These are phyloP conservation scores for Aptenodytes forsteri DNA, from an alignment of 2,113 vertebrate species.

Conservation along the genomic window DNA sequence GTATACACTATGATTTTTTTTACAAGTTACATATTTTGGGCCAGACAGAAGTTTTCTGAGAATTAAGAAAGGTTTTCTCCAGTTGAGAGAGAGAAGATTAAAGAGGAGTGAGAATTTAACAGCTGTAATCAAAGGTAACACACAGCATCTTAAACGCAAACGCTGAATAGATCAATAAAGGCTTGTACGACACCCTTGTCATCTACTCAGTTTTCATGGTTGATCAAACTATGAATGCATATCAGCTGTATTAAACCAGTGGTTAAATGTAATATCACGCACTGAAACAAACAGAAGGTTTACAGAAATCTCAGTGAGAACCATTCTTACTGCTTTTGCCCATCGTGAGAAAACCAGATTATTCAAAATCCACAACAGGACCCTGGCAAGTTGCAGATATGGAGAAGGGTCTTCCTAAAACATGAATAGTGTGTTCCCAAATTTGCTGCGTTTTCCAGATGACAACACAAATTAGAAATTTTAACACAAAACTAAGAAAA, in stretches of 20 bases:
- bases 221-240: not conserved
- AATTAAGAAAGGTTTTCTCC: conserved; percentile 12
- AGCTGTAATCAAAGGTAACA: not conserved
- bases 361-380: not conserved
- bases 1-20: conserved; percentile 44
- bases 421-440: not conserved
- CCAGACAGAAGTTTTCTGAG: not conserved
- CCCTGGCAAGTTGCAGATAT: not conserved
- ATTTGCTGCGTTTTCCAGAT: not conserved
- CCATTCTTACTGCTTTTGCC: not conserved
- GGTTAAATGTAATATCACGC: not conserved
- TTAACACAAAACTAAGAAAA: not conserved
- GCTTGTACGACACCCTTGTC: not conserved
- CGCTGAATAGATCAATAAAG: not conserved
- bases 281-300: not conserved
- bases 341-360: not conserved
- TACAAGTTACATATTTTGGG: conserved; percentile 13
- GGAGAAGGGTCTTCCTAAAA: not conserved
- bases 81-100: not conserved
- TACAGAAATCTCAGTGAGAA: not conserved
- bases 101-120: not conserved
- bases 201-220: not conserved
- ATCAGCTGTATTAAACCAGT: not conserved
- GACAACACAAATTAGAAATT: not conserved
- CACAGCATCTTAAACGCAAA: not conserved